Evolutionary conservation across 1,140 invertebrate genomes (phyloP).

Genomic region (Drosophila parvula): DNA sequence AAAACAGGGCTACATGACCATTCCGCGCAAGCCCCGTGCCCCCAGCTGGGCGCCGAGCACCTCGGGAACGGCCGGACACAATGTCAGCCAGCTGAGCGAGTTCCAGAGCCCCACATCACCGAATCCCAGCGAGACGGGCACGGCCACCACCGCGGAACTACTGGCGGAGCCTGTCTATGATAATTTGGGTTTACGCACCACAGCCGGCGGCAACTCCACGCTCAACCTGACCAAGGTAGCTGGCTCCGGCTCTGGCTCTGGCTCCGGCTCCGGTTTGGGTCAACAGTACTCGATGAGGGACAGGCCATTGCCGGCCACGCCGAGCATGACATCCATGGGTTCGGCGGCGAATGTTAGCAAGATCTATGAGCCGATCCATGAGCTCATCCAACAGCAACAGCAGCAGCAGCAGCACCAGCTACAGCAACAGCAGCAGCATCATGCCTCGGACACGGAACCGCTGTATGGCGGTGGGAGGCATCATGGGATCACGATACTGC

Average conservation of each 20-base stretch:
- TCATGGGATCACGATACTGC: conserved; percentile 69
- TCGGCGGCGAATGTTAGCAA: conserved; percentile 76
- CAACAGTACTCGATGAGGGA: conserved; percentile 85
- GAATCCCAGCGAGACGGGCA: conserved; percentile 84
- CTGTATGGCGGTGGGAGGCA: conserved; percentile 61
- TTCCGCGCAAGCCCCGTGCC: conserved; percentile 91
- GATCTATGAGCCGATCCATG: conserved; percentile 82
- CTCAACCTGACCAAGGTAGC: conserved; percentile 89
- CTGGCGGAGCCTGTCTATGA: conserved; percentile 91
- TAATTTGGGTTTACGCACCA: conserved; percentile 91
- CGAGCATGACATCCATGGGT: conserved; percentile 86
- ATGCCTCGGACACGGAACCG: conserved; percentile 69
- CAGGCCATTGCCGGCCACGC: conserved; percentile 86
- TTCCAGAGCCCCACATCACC: conserved; percentile 84
- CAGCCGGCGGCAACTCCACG: conserved; percentile 93
- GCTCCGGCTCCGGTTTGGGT: conserved; percentile 75
- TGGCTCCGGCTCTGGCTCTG: conserved; percentile 68
- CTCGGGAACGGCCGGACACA: conserved; percentile 83
- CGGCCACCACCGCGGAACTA: conserved; percentile 85
- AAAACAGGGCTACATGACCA: conserved; percentile 92
- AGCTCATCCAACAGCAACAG: conserved; percentile 73
- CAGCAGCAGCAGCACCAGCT: conserved; percentile 51
- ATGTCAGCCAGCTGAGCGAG: conserved; percentile 66
- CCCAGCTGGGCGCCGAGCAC: conserved; percentile 91
- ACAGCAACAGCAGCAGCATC: conserved; percentile 41